Base-by-base conservation (phyloP, 2,113 vertebrate genomes). In the Naja naja region DNA sequence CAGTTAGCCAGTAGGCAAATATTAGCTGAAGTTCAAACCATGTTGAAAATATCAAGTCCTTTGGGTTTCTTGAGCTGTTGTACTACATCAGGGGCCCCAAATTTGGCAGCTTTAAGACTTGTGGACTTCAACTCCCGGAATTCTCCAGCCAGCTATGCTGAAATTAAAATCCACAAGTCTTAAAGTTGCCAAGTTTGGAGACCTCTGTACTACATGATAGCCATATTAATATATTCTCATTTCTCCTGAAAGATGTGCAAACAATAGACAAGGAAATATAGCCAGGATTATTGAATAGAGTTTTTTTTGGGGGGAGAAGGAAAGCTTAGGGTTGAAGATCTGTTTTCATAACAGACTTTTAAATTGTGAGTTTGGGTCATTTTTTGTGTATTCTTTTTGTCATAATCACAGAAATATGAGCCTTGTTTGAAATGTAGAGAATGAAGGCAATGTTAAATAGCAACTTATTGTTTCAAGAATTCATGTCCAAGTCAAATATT, bases 401-500 rank as follows among this genome's bases (percentile, higher is more conserved):
- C 89, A 94, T 45, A 22, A 20, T 81, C 0, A 11, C 93, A 92
- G 52, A 27, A 52, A 81, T 81, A 64, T 2, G 52, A 49, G 23
- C n/a, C 90, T 89, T 56, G 9, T 27, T 45, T n/a, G n/a, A 89
- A 91, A 85, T 85, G 85, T n/a, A 5, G 2, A 91, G 94, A 91
- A 88, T 43, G 58, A 90, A 94, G 45, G n/a, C 43, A 53, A 56
- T 89, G 58, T 88, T 85, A 91, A 94, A 94, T 92, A 93, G 69
- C 9, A 64, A 0, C 20, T 60, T 86, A 64, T 90, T 86, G 22
- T 93, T 89, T 96, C 92, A 94, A 94, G 87, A 91, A 91, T 90
- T 96, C 90, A 95, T 92, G 96, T 92, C 94, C 90, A 95, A 93
- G 54, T 45, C 47, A 91, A 90, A 85, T 94, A 88, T 60, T 93